phyloP scores from a whole-genome alignment of 2,113 vertebrate species.

The Greenwoodochromis staneri region DNA sequence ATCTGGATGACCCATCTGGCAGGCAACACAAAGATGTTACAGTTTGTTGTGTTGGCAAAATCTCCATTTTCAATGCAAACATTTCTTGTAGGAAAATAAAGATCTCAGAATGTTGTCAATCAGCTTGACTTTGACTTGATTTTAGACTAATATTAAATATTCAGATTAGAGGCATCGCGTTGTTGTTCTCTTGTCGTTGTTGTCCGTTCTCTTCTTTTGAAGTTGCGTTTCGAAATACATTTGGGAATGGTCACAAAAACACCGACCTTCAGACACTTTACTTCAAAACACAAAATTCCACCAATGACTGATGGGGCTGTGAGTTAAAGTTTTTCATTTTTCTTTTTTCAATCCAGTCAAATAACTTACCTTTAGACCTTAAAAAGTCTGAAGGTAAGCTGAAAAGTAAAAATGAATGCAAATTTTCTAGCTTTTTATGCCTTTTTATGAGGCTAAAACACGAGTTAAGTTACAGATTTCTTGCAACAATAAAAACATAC shows the following conservation, averaged over 20 bases:
- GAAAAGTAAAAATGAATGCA: rapidly evolving
- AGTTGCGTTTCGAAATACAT: neutral
- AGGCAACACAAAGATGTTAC: neutral
- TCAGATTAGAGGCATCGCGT: neutral
- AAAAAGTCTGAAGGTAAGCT: neutral
- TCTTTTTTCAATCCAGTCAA: neutral
- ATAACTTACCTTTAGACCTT: neutral
- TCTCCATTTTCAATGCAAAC: neutral
- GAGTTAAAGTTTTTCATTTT: neutral
- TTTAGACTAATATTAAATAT: neutral
- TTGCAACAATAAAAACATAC: neutral
- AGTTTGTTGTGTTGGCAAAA: neutral
- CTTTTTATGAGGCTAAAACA: neutral
- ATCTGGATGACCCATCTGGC: neutral
- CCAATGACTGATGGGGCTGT: neutral
- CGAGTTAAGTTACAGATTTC: neutral
- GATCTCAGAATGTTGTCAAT: neutral
- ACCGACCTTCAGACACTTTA: neutral
- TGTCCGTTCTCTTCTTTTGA: neutral
- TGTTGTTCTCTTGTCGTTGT: neutral
- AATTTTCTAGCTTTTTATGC: neutral
- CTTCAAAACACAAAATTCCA: neutral
- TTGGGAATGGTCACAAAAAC: neutral
- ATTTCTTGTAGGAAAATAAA: neutral
- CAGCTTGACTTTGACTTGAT: neutral